Evolutionary conservation across 2,113 vertebrate genomes (phyloP), one percentile per base, ranked within the genome.

Genomic region (Grantiella picta): DNA sequence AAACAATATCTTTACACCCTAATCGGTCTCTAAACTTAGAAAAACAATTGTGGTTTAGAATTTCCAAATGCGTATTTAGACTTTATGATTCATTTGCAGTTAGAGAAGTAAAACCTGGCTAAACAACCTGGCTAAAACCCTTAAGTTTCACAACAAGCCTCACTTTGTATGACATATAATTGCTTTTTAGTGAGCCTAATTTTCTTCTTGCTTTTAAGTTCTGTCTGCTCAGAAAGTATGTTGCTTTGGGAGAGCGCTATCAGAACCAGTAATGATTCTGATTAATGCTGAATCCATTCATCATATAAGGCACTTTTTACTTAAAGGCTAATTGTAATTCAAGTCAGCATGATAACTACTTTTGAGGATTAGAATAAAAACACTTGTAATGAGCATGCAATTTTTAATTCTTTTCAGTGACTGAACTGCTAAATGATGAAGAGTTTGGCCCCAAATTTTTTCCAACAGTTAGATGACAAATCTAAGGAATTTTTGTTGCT

Each of bases 291-390:
- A 87, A 95, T 82, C 65, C 79, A 94, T 96, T 97, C 91, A 82
- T 93, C 81, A 68, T 82, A 91, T 65, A 72, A 78, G 84, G 82
- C 89, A 95, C 85, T 90, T 96, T 79, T 95, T 91, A 92, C 86
- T 95, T 96, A 89, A 93, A 95, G 86, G 80, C 71, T 97, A 98
- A 97, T 97, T 95, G 94, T 82, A 94, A 95, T 96, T 95, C 96
- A 96, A 96, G 90, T 94, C 94, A 96, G 89, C 89, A 86, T 70
- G 80, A 85, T 96, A 97, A 86, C 87, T 97, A 77, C 81, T 95
- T 97, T 80, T 90, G 90, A 96, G 93, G 91, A 95, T 95, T 94
- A 96, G 49, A 97, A 96, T 83, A 94, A 97, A 86, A 96, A 86
- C 84, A 91, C 76, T 93, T 95, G 82, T 85, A 97, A 97, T 23